Conservation (phyloP, 2,113 vertebrate species). For the Cyanocitta stelleri region DNA sequence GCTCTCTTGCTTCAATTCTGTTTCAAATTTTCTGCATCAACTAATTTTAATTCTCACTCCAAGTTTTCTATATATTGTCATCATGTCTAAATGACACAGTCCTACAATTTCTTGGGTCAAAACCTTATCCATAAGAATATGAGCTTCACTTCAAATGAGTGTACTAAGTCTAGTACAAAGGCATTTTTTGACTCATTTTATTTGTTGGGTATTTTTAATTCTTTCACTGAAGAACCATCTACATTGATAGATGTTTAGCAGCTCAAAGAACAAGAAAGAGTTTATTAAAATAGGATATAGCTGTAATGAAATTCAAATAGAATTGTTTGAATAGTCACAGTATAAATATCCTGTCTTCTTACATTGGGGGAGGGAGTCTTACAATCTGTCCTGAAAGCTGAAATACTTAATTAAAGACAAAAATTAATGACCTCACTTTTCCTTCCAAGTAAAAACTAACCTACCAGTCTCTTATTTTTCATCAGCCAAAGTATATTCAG, state of each 20-base stretch:
- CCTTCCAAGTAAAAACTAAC: neutral
- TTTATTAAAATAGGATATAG: neutral
- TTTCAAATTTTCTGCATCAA: slow-evolving; percentile 41
- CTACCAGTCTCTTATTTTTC: neutral
- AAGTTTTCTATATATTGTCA: neutral
- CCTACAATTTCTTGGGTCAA: neutral
- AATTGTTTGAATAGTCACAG: neutral
- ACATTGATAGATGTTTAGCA: neutral
- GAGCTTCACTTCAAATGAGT: neutral
- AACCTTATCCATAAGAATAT: neutral
- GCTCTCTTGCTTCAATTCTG: slow-evolving; percentile 43
- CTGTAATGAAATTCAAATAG: neutral
- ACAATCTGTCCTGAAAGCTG: neutral
- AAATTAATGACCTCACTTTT: neutral
- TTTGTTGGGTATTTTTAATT: neutral
- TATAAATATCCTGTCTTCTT: neutral
- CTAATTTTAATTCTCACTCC: slow-evolving; percentile 23
- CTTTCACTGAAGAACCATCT: neutral
- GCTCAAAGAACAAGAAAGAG: neutral
- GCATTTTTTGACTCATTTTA: neutral
- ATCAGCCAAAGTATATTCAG: neutral
- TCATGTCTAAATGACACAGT: neutral
- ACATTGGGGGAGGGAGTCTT: neutral
- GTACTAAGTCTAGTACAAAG: neutral
- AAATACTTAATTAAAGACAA: neutral